Base-by-base conservation (phyloP, 2,797 vertebrate species). In the Pseudochaenichthys georgianus region DNA sequence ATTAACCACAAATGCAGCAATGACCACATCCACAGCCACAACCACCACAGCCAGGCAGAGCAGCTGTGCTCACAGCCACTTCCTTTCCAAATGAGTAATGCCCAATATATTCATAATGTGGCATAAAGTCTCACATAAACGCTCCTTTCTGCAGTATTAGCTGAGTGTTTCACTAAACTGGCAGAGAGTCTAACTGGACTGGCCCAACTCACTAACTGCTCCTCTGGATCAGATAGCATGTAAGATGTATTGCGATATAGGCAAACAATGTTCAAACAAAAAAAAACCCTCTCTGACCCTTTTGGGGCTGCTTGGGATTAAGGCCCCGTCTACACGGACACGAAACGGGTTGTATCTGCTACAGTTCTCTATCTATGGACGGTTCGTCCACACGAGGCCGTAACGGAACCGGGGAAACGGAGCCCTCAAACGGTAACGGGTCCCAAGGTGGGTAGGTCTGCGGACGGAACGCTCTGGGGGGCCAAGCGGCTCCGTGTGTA, bases 71-170 rank as follows among this genome's bases (percentile, higher is more conserved):
- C 13, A 48, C 58, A 62, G 43, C 21, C 73, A 55, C 21, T 0
- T 13, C 34, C 61, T 73, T 51, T 65, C 15, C 1, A 61, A 28
- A 28, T 15, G 4, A 62, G 9, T 16, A 55, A 55, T 62, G 43
- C 55, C 42, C 19, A 67, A 28, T 48, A 62, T 42, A 63, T 48
- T 13, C 50, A 23, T 52, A 38, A 58, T 52, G 34, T 34, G 7
- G 34, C 34, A 13, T 34, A 17, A 70, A 63, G 42, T 45, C 2
- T 76, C 51, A 51, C 51, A 69, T 63, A 17, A 34, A n/a, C 38
- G 42, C 51, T 34, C 23, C 45, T 58, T 34, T 69, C 1, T 21
- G 2, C 42, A 19, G 31, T 38, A 23, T 62, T 16, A 48, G 55
- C 57, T 31, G 16, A 45, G 11, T 0, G 0, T 51, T 48, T 45